A percentile compares a stretch with the other conserved stretches of the same genome.
phyloP scores from a whole-genome alignment of 2,113 vertebrate species.

The Cyphomyrus discorhynchus region DNA sequence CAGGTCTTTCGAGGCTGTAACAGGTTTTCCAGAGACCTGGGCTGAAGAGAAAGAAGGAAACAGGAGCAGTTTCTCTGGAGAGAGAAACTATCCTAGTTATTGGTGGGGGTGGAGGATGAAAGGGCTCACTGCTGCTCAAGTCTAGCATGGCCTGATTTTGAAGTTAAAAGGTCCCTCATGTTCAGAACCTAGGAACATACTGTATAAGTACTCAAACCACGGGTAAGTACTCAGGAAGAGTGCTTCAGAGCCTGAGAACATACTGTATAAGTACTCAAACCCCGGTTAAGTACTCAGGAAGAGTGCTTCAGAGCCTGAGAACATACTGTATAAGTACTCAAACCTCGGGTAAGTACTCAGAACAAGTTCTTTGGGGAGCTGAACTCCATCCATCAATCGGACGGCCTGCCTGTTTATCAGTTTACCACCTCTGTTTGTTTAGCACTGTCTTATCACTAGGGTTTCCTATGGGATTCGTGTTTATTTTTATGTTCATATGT shows the following conservation, averaged over 20 bases:
- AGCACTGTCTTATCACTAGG: not conserved
- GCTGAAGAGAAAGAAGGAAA: not conserved
- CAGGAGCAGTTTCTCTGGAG: conserved; percentile 8
- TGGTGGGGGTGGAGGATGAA: conserved; percentile 10
- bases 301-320: not conserved
- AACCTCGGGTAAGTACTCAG: not conserved
- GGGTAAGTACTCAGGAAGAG: not conserved
- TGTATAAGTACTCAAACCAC: not conserved
- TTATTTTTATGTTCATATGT: not conserved
- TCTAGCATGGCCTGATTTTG: not conserved
- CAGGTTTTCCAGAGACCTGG: conserved; percentile 8
- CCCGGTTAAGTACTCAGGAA: not conserved
- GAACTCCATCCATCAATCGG: not conserved
- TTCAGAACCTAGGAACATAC: not conserved
- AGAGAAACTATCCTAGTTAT: not conserved
- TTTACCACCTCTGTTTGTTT: not conserved
- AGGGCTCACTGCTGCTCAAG: not conserved
- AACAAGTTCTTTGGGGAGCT: not conserved
- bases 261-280: not conserved
- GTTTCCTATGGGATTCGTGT: not conserved
- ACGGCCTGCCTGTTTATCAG: not conserved
- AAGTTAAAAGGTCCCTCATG: not conserved
- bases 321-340: not conserved
- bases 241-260: not conserved
- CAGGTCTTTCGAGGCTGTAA: not conserved